Conservation (phyloP, 2,113 vertebrate genomes). For the Tursiops truncatus region DNA sequence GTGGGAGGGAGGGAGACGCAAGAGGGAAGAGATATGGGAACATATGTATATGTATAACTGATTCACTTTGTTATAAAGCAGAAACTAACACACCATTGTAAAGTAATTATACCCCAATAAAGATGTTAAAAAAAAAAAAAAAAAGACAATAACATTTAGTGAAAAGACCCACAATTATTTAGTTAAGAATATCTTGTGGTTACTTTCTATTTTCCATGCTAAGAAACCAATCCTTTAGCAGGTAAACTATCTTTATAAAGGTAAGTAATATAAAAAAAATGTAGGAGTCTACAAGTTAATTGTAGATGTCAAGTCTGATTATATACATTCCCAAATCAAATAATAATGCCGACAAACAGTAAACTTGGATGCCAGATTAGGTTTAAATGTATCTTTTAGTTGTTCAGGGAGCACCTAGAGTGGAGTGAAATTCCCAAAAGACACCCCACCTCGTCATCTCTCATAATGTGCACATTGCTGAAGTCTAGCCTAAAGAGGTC, state of each 20-base stretch:
- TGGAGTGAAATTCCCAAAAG: not conserved
- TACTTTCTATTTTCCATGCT: slow-evolving; percentile 8
- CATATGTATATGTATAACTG: no score
- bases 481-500: not conserved
- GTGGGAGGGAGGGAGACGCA: no score
- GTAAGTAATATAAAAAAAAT: not conserved
- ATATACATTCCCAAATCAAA: not conserved
- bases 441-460: not conserved
- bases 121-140: no score
- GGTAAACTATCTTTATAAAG: not conserved
- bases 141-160: not conserved
- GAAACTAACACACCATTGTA: no score
- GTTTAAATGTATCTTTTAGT: not conserved
- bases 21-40: no score
- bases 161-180: not conserved
- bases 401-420: not conserved
- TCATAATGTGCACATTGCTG: not conserved
- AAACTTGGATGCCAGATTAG: not conserved
- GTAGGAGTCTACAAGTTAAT: not conserved
- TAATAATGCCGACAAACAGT: not conserved
- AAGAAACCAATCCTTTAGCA: not conserved
- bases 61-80: no score
- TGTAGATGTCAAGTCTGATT: not conserved
- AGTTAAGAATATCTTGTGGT: not conserved
- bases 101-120: no score